phyloP scores from a whole-genome alignment of 2,888 invertebrate species.

The Xanthia togata region DNA sequence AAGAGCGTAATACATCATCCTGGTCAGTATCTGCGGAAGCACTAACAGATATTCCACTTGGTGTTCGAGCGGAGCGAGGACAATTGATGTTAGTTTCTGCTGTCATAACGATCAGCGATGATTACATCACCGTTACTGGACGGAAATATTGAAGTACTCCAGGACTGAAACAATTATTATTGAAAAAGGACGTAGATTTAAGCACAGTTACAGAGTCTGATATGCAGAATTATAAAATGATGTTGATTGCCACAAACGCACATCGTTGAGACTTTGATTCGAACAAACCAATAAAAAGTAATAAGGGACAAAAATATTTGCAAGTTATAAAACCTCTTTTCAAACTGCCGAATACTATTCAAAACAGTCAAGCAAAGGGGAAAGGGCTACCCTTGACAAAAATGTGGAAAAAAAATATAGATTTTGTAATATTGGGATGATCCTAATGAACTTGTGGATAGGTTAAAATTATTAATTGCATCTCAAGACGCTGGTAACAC shows the following conservation, averaged over 20 bases:
- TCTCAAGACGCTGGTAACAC: too few relatives aligned
- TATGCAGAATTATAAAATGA: neutral
- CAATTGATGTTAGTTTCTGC: slow-evolving; percentile 14
- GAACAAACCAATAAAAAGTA: slow-evolving; percentile 15
- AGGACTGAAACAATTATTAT: too few relatives aligned
- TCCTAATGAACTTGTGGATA: neutral
- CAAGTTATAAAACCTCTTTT: neutral
- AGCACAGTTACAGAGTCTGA: neutral
- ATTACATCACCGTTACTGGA: neutral
- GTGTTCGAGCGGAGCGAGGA: neutral
- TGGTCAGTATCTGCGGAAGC: slow-evolving; percentile 11
- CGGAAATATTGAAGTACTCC: too few relatives aligned
- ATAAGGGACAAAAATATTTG: slow-evolving; percentile 7
- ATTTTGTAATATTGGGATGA: too few relatives aligned
- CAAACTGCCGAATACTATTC: neutral
- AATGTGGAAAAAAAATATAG: neutral
- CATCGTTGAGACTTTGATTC: slow-evolving; percentile 3
- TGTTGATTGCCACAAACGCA: slow-evolving; percentile 3
- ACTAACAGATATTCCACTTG: neutral
- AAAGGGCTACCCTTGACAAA: neutral
- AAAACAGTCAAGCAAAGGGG: neutral
- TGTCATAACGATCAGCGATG: slow-evolving; percentile 2
- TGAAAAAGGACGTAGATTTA: too few relatives aligned
- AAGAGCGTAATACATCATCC: neutral
- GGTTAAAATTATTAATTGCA: slow-evolving; percentile 18